Evolutionary conservation across 1,140 invertebrate species (phyloP), one percentile per base, ranked within the genome.

Genomic region (Brachionus rotundiformis): DNA sequence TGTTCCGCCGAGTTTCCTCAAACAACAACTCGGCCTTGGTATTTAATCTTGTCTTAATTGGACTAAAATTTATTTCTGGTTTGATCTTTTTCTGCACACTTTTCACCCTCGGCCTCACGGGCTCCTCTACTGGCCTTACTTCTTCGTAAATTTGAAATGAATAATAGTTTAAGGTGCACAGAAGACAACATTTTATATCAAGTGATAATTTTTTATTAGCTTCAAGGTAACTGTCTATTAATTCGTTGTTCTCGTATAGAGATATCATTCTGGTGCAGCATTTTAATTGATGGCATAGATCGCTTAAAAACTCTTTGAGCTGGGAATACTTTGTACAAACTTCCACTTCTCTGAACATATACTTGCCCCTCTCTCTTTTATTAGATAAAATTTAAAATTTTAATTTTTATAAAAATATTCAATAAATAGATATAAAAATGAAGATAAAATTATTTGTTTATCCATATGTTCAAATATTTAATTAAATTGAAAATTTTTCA

Each of bases 81-180:
- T 68, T 68, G 16, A 68, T 13, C 36, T 68, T 68, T 68, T 68
- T 68, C 3, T 19, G 31, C 4, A 33, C 8, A 16, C 36, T 68
- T 68, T 73, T 44, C 23, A 73, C 68, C 44, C 19, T 44, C 13
- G 19, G 36, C 23, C 25, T 33, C 6, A 33, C 36, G 23, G 68
- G 68, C 41, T 41, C 19, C 16, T 41, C 39, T 0, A 36, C 29
- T 71, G 65, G 8, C 16, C 39, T 31, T 23, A 16, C 33, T 39
- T 25, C 19, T 44, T 23, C 68, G 29, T 25, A 23, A 5, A 36
- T 33, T 16, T 36, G 31, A 19, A 36, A 47, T 8, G 68, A 73
- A 44, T 13, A 73, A 13, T 73, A 73, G 44, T 73, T 73, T 11
- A 73, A 44, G 1, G 68, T 73, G 29, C 68, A 73, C 25, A 73